Base-by-base conservation (phyloP, 2,113 vertebrate species). In the Anguilla rostrata region DNA sequence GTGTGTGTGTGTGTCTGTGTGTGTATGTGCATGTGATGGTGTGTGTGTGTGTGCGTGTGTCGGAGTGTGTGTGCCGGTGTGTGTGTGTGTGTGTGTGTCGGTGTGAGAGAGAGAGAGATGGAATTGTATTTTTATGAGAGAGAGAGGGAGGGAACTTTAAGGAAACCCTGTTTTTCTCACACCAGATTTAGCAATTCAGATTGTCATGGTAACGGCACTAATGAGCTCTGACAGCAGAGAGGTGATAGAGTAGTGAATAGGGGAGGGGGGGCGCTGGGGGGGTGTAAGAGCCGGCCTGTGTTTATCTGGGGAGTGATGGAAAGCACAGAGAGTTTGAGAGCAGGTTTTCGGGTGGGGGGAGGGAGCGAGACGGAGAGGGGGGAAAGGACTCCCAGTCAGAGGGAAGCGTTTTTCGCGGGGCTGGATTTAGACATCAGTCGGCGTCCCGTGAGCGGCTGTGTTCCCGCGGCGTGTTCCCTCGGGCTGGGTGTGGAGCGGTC, bases 371-470 rank as follows among this genome's bases (percentile, higher is more conserved):
- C 9, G 9, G 71, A 75, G 71, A 34, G 9, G 71, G 71, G 26
- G n/a, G 26, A 34, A 11, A 53, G 26, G n/a, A 75, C n/a, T n/a
- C 34, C 34, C 71, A 75, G n/a, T 5, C 49, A 75, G 82, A 39
- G n/a, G 85, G 87, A 88, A 91, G 86, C 78, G 75, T 79, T 89
- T 89, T 89, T 89, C 82, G 83, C 86, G 89, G 34, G 49, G 88
- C 85, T 86, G 88, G 84, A 92, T 92, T 93, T 92, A 92, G 87
- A 90, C 90, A 82, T 88, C 84, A 83, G 56, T 71, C 20, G 40
- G 90, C 79, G 90, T 92, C 81, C 90, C 8, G 41, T 63, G 39
- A 34, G 60, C 29, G n/a, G 15, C 12, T 34, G 29, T 20, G 22
- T 39, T 43, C 41, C 60, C 79, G 56, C 57, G 34, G 18, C 12